A percentile compares a stretch with the other conserved stretches of the same genome.
phyloP scores from a whole-genome alignment of 2,797 vertebrate species.

The Phrynocephalus vlangalii region DNA sequence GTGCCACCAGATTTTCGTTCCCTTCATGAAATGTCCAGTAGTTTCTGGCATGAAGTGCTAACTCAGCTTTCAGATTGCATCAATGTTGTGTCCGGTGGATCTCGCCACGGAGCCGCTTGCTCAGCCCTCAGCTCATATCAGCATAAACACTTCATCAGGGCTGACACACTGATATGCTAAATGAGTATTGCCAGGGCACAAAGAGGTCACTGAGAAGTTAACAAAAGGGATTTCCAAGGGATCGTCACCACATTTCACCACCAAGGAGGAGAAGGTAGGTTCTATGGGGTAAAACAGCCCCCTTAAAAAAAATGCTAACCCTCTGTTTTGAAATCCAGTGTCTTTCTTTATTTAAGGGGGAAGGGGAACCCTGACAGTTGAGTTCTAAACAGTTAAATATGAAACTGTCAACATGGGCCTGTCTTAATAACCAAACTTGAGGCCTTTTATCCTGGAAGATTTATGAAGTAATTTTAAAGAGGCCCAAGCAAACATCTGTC shows the following conservation, averaged over 20 bases:
- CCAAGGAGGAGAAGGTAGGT: slow-evolving; percentile 52
- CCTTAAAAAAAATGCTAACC: slow-evolving; percentile 53
- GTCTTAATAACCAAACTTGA: slow-evolving; percentile 88
- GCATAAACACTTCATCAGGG: slow-evolving; percentile 75
- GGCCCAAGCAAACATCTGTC: slow-evolving; percentile 90
- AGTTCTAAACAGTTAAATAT: slow-evolving; percentile 83
- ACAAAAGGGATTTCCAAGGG: slow-evolving; percentile 72
- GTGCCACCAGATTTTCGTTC: neutral
- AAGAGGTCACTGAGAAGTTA: slow-evolving; percentile 75
- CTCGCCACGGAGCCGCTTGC: slow-evolving; percentile 62
- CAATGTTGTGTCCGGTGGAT: slow-evolving; percentile 58
- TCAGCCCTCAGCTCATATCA: slow-evolving; percentile 73
- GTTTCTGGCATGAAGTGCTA: slow-evolving; percentile 63
- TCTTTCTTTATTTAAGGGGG: neutral
- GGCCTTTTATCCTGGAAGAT: slow-evolving; percentile 88
- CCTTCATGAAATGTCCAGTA: slow-evolving; percentile 52
- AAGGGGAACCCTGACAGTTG: slow-evolving; percentile 61
- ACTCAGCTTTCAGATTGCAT: slow-evolving; percentile 65
- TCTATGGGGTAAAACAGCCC: slow-evolving; percentile 41
- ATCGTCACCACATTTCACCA: slow-evolving; percentile 66
- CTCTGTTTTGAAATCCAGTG: slow-evolving; percentile 31
- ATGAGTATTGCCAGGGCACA: slow-evolving; percentile 64
- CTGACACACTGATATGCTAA: slow-evolving; percentile 71
- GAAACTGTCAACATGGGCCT: slow-evolving; percentile 85
- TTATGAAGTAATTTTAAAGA: slow-evolving; percentile 91